These are phyloP conservation scores for Drosophila birchii DNA, from an alignment of 2,888 invertebrate genomes.

Conservation along the genomic window DNA sequence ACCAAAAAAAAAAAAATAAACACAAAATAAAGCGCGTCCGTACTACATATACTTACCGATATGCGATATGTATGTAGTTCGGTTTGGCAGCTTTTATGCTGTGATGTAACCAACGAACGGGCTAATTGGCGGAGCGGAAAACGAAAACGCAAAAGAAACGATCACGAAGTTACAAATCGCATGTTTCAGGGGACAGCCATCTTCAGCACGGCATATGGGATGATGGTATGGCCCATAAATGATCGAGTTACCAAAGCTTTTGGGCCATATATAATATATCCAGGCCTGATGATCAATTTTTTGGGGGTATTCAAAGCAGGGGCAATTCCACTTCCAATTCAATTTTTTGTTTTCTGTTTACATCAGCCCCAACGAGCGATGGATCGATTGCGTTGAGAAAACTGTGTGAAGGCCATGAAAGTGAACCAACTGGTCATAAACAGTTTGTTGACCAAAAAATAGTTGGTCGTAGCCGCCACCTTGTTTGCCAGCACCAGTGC, in stretches of 20 bases:
- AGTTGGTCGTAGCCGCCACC: slow-evolving; percentile 19
- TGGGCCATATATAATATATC: slow-evolving; percentile 6
- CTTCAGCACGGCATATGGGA: slow-evolving; percentile 22
- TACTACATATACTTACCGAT: slow-evolving; percentile 34
- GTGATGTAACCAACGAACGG: slow-evolving; percentile 62
- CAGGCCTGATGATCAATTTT: slow-evolving; percentile 2
- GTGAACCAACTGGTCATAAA: slow-evolving; percentile 70
- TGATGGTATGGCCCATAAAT: slow-evolving; percentile 39
- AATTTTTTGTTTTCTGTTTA: slow-evolving; percentile 45
- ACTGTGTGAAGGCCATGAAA: slow-evolving; percentile 80
- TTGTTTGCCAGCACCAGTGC: slow-evolving; percentile 1
- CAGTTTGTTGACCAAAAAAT: slow-evolving; percentile 77
- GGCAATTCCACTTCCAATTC: slow-evolving; percentile 60
- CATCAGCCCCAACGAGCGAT: slow-evolving; percentile 31
- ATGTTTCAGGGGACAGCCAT: slow-evolving; percentile 42
- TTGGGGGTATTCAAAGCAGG: slow-evolving; percentile 70
- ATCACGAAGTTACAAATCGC: slow-evolving; percentile 72
- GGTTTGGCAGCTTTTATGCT: slow-evolving; percentile 62
- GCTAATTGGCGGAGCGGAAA: slow-evolving; percentile 79
- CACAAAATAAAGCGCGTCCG: slow-evolving; percentile 1
- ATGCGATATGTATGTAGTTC: slow-evolving; percentile 23
- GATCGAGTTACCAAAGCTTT: slow-evolving; percentile 50
- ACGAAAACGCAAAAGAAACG: slow-evolving; percentile 51
- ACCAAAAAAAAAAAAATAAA: slow-evolving; percentile 21
- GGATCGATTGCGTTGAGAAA: slow-evolving; percentile 57